These are phyloP conservation scores for Podarcis siculus DNA, from an alignment of 2,797 vertebrate genomes.

Conservation along the genomic window DNA sequence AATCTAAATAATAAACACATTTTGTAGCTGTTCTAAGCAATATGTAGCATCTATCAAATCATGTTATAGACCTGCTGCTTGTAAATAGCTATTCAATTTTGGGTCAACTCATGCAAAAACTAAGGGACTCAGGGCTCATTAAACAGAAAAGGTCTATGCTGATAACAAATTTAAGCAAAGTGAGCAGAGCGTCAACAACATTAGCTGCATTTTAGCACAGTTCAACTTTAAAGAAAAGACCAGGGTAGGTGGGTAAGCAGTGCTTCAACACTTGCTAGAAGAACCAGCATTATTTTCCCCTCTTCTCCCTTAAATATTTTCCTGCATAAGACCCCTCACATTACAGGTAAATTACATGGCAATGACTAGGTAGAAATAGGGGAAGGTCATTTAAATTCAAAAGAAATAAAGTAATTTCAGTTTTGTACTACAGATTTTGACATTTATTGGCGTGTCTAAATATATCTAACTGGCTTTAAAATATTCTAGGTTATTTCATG, in stretches of 20 bases:
- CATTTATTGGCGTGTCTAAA: slow-evolving; percentile 34
- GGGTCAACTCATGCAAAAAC: not conserved
- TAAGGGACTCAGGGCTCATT: not conserved
- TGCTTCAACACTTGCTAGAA: not conserved
- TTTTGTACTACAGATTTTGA: slow-evolving; percentile 26
- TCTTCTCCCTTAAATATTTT: not conserved
- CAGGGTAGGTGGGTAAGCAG: not conserved
- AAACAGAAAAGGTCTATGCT: not conserved
- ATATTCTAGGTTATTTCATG: slow-evolving; percentile 58
- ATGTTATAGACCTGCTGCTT: not conserved
- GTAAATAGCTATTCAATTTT: not conserved
- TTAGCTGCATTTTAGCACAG: not conserved
- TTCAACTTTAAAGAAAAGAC: not conserved
- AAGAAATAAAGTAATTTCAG: slow-evolving; percentile 33
- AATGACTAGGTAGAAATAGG: not conserved
- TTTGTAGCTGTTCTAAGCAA: not conserved
- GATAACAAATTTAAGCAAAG: slow-evolving; percentile 2
- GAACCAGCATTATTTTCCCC: not conserved
- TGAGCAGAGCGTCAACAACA: not conserved
- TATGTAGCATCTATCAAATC: not conserved
- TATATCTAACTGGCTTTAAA: slow-evolving; percentile 32
- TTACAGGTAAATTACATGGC: not conserved
- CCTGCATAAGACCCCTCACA: not conserved
- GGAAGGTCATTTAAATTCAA: slow-evolving; percentile 4
- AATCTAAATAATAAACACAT: no score